Percentiles rank a stretch among this genome's conserved stretches.
Conservation (phyloP, 1,140 invertebrate species). For the Papilio glaucus region DNA sequence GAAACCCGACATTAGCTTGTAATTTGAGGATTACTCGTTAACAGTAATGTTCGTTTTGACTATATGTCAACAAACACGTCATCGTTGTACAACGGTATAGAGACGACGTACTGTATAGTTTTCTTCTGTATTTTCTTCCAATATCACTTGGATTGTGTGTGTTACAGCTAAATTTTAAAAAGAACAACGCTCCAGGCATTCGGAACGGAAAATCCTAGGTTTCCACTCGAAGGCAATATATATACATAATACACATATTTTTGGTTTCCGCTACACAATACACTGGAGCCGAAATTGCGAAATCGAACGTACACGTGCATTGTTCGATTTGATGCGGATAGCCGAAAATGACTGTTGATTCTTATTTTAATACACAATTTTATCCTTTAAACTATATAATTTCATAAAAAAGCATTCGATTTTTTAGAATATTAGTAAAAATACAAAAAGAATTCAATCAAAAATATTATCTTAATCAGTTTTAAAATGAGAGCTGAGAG, state of each 20-base stretch:
- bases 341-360: background rate
- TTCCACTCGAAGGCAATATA: background rate
- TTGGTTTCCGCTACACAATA: slow-evolving; percentile 8
- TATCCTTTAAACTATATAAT: background rate
- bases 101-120: too few relatives aligned
- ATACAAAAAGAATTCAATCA: too few relatives aligned
- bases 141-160: background rate
- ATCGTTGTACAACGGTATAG: too few relatives aligned
- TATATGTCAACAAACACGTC: too few relatives aligned
- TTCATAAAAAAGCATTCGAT: background rate
- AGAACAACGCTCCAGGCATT: background rate
- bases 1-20: too few relatives aligned
- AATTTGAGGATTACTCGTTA: too few relatives aligned
- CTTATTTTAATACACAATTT: background rate
- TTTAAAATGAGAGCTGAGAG: too few relatives aligned
- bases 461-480: too few relatives aligned
- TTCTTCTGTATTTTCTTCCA: background rate
- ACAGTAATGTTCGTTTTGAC: too few relatives aligned
- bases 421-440: too few relatives aligned
- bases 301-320: background rate
- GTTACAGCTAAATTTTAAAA: background rate
- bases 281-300: background rate
- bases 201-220: background rate
- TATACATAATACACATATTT: slow-evolving; percentile 6
- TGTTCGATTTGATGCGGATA: background rate